phyloP scores from a whole-genome alignment of 2,113 vertebrate species.

The Lanius collurio region DNA sequence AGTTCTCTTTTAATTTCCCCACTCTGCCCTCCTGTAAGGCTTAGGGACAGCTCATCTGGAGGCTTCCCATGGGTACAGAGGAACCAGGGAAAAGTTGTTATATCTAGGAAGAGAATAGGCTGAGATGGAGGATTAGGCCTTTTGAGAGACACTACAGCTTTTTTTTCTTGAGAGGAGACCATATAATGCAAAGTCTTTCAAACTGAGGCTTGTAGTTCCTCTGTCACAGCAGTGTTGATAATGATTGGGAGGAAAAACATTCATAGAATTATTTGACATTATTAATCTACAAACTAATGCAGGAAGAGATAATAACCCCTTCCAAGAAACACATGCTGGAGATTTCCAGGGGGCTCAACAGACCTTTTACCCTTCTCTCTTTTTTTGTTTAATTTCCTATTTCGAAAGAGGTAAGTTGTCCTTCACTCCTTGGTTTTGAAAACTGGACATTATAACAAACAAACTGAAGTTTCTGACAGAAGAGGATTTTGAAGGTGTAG shows the following conservation, averaged over 20 bases:
- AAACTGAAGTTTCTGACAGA: neutral
- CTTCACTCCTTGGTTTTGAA: neutral
- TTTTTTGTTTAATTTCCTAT: neutral
- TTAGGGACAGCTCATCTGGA: neutral
- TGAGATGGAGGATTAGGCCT: neutral
- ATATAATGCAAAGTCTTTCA: neutral
- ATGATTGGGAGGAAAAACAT: neutral
- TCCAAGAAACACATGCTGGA: neutral
- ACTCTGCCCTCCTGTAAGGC: neutral
- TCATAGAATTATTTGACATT: neutral
- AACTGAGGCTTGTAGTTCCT: neutral
- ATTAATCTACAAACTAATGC: neutral
- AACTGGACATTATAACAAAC: neutral
- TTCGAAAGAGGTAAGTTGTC: neutral
- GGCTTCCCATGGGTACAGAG: neutral
- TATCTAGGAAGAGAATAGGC: neutral
- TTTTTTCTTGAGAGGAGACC: neutral
- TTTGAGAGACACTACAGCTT: neutral
- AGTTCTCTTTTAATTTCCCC: neutral
- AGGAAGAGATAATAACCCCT: neutral
- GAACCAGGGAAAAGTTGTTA: neutral
- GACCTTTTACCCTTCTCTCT: neutral
- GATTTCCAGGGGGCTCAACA: neutral
- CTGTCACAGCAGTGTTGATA: neutral
- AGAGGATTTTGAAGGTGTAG: neutral